Conservation (phyloP, 2,797 vertebrate genomes). For the Poeciliopsis presidionis region DNA sequence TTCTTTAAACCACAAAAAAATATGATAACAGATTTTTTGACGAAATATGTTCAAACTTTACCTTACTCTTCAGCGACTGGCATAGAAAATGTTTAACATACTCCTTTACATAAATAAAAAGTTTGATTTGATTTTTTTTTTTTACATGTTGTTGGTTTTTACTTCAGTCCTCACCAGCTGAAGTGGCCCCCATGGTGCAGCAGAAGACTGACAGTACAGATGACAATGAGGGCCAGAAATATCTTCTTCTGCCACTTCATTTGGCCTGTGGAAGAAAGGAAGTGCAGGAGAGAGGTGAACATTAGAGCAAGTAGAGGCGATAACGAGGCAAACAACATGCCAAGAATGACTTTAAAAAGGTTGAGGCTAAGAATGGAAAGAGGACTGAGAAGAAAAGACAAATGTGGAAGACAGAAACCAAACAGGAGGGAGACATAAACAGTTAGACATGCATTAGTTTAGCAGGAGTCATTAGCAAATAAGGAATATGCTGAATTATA, state of each 20-base stretch:
- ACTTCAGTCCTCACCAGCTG: slow-evolving; percentile 80
- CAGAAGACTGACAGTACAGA: slow-evolving; percentile 85
- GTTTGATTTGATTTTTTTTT: background rate
- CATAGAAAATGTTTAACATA: background rate
- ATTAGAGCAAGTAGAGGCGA: slow-evolving; percentile 22
- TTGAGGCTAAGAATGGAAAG: slow-evolving; percentile 2
- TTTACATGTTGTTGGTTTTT: slow-evolving; percentile 18
- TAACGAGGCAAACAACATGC: slow-evolving; percentile 4
- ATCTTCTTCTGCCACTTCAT: slow-evolving; percentile 81
- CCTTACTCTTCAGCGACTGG: background rate
- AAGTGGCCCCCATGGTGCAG: slow-evolving; percentile 84
- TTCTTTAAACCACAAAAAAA: background rate
- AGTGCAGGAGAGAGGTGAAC: background rate
- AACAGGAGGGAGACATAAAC: slow-evolving; percentile 10
- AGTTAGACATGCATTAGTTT: slow-evolving; percentile 36
- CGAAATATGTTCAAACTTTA: background rate
- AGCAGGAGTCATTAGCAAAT: slow-evolving; percentile 40
- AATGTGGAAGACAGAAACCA: background rate
- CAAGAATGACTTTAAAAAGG: slow-evolving; percentile 14
- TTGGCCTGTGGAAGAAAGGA: slow-evolving; percentile 41
- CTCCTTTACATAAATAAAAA: background rate
- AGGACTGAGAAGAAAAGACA: slow-evolving; percentile 2
- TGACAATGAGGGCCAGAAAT: slow-evolving; percentile 80
- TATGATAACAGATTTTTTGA: background rate
- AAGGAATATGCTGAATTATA: slow-evolving; percentile 27